Base-by-base conservation (phyloP, 92 coral and sea anemone species). In the Hydrozoanthus gracilis region DNA sequence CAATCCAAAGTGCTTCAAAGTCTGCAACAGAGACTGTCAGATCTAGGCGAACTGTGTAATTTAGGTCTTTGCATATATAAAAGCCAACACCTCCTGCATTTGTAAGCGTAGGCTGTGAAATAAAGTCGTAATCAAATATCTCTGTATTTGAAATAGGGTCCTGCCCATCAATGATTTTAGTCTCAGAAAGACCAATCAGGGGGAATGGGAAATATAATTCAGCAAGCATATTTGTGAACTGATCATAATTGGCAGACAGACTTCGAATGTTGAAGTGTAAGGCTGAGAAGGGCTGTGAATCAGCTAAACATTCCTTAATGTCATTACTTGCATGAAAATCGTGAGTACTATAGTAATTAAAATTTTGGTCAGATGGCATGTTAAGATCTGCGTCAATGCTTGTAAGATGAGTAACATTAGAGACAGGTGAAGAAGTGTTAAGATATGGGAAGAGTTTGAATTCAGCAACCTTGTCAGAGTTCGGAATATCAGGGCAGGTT, bases 1-100 rank as follows among this genome's bases (percentile, higher is more conserved):
- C 93, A 27, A 90, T 86, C 90, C 93, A 87, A 46, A 90, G 82
- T 60, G 91, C 72, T 87, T 91, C 93, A 83, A 64, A 87, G 14
- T 91, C 86, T 45, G 13, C 73, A 48, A 9, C 49, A 44, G 79
- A 9, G 18, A 56, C 55, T 46, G 86, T 50, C 50, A 91, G 51
- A 48, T 91, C 91, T 55, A 8, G 5, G 45, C 88, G 15, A 66
- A 65, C 51, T 45, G 79, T 74, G 35, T 49, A 82, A n/a, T 44
- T 35, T 7, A 91, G 50, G 16, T 44, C 61, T 65, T 82, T 60
- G 10, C 17, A 18, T 51, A 79, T 70, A 87, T 49, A 91, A 73
- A 67, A 69, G 65, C 70, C 87, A 85, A 65, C 90, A 39, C 78
- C 91, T 52, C 87, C 91, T 44, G 89, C 84, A 77, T 76, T 85